These are phyloP conservation scores for Cyprinodon brontotheroides DNA, from an alignment of 2,113 vertebrate genomes.

Conservation along the genomic window DNA sequence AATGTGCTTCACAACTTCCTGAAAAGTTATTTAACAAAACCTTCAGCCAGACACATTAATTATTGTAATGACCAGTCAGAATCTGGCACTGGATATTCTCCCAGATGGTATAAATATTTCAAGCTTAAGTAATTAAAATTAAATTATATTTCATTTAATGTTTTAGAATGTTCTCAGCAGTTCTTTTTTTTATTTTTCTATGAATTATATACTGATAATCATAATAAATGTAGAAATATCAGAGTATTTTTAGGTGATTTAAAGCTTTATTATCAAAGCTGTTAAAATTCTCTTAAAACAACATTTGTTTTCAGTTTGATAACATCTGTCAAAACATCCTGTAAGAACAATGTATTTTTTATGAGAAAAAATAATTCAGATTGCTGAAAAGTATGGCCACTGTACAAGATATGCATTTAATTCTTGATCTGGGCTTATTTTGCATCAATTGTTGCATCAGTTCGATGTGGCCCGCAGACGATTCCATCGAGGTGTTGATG, in stretches of 20 bases:
- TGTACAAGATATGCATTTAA: background rate
- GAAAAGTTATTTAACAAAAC: slow-evolving; percentile 47
- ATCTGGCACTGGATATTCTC: background rate
- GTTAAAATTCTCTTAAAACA: background rate
- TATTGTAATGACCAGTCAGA: slow-evolving; percentile 6
- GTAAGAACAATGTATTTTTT: background rate
- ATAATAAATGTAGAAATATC: background rate
- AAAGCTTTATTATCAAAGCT: background rate
- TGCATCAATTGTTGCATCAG: background rate
- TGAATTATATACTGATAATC: background rate
- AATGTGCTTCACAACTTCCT: slow-evolving; percentile 9
- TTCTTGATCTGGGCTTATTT: background rate
- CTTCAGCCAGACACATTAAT: slow-evolving; percentile 32
- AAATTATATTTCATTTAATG: background rate
- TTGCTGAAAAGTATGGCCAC: background rate
- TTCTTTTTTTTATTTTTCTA: too few relatives aligned
- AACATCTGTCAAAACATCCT: background rate
- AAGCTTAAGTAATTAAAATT: background rate
- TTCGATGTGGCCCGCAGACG: background rate
- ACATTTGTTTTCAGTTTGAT: background rate
- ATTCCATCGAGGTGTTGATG: too few relatives aligned
- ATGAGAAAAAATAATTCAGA: background rate
- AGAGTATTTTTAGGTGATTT: background rate
- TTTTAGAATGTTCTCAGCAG: background rate
- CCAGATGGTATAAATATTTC: background rate